phyloP scores from a whole-genome alignment of 2,888 invertebrate species.

The Augochlorella aurata region DNA sequence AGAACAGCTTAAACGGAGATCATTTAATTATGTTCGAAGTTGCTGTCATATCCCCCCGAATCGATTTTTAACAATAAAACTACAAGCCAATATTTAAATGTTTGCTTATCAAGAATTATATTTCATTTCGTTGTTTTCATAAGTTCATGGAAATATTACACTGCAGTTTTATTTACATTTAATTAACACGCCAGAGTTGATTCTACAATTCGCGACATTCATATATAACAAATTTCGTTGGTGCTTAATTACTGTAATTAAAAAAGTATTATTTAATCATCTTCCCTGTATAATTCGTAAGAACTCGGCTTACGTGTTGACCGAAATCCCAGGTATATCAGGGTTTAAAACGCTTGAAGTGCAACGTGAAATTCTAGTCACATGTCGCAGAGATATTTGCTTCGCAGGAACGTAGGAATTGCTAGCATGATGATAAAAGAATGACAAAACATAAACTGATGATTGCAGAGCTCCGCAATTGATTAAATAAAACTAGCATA shows the following conservation, averaged over 20 bases:
- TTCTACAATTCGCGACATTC: too few relatives aligned
- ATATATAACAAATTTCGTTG: too few relatives aligned
- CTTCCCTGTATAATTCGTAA: not conserved
- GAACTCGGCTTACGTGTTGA: not conserved
- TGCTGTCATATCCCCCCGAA: too few relatives aligned
- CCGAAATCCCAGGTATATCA: not conserved
- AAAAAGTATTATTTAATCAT: not conserved
- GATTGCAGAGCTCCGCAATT: not conserved
- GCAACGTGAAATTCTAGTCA: not conserved
- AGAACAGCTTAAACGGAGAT: too few relatives aligned
- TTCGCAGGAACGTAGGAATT: not conserved
- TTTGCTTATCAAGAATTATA: too few relatives aligned
- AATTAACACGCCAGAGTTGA: too few relatives aligned
- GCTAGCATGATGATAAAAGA: not conserved
- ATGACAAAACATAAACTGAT: not conserved
- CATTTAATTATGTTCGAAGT: too few relatives aligned
- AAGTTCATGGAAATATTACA: too few relatives aligned
- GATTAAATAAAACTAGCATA: not conserved
- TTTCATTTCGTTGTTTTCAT: too few relatives aligned
- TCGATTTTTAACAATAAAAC: too few relatives aligned
- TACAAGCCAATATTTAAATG: too few relatives aligned
- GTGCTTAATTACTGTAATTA: not conserved
- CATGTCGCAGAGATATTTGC: not conserved
- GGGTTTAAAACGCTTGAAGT: not conserved
- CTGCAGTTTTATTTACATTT: too few relatives aligned